phyloP scores from a whole-genome alignment of 2,888 invertebrate species.

The Tinea trinotella region DNA sequence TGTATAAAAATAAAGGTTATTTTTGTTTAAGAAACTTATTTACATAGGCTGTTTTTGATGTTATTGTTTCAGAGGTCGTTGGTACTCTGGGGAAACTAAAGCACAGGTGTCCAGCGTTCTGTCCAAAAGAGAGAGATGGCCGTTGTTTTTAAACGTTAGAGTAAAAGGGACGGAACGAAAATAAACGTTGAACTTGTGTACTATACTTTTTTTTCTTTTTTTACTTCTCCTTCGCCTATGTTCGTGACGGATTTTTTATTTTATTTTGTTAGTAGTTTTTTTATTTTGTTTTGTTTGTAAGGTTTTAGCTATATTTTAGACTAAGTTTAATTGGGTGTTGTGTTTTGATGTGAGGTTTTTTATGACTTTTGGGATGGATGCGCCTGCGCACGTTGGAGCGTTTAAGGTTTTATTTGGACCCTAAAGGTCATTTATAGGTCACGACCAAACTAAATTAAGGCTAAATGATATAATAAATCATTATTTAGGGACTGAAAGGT shows the following conservation, averaged over 20 bases:
- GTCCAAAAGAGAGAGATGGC: conserved; percentile 44
- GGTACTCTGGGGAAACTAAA: conserved; percentile 72
- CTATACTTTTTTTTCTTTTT: conserved; percentile 55
- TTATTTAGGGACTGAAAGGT: no score
- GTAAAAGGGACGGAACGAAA: conserved; percentile 61
- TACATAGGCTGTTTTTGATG: conserved; percentile 42
- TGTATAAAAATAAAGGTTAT: background rate
- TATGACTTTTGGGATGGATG: conserved; percentile 6
- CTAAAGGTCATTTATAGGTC: conserved; percentile 4
- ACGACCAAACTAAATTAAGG: no score
- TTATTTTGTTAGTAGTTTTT: conserved; percentile 60
- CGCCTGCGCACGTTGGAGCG: conserved; percentile 22
- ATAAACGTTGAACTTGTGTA: conserved; percentile 72
- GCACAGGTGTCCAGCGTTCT: conserved; percentile 73
- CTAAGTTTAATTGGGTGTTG: conserved; percentile 30
- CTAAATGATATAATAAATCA: no score
- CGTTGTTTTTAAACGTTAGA: conserved; percentile 31
- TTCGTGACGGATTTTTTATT: conserved; percentile 67
- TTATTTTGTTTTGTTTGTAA: conserved; percentile 52
- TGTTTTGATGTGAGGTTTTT: conserved; percentile 21
- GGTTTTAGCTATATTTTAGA: conserved; percentile 66
- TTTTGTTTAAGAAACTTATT: conserved; percentile 29
- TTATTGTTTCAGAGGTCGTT: conserved; percentile 59
- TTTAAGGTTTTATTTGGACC: background rate
- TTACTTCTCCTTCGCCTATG: conserved; percentile 67